These are phyloP conservation scores for Piliocolobus tephrosceles DNA, from an alignment of 2,113 vertebrate genomes.

Conservation along the genomic window DNA sequence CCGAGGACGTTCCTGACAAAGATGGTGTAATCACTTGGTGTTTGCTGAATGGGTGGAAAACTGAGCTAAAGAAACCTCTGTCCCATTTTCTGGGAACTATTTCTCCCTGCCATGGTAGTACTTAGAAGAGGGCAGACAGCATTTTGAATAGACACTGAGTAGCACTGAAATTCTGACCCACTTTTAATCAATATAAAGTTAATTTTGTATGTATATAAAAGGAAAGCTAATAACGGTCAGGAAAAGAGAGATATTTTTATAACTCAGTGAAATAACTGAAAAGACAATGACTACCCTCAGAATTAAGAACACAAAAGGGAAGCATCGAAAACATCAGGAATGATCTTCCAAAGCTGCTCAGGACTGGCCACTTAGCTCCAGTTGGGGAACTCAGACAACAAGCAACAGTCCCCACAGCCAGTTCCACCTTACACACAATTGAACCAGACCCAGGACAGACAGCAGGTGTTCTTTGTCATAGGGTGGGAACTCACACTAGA, in stretches of 20 bases:
- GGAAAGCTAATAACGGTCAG: conserved; percentile 31
- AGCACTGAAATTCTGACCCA: conserved; percentile 37
- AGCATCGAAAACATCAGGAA: background rate
- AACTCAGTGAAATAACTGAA: conserved; percentile 38
- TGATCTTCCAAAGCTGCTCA: background rate
- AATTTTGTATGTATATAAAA: conserved; percentile 41
- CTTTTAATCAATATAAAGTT: conserved; percentile 50
- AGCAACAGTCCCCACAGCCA: background rate
- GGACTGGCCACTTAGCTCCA: background rate
- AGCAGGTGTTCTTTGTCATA: background rate
- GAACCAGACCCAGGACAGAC: background rate
- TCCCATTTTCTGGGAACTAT: background rate
- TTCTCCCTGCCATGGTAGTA: background rate
- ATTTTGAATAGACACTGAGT: background rate
- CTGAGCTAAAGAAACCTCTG: background rate
- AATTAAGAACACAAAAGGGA: conserved; percentile 26
- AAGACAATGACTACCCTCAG: conserved; percentile 52
- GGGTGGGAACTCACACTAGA: background rate
- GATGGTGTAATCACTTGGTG: background rate
- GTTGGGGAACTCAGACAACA: background rate
- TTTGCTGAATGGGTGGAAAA: background rate
- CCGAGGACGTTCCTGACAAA: background rate
- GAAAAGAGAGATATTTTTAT: conserved; percentile 53
- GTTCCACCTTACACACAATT: background rate
- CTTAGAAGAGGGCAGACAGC: background rate